phyloP scores from a whole-genome alignment of 2,797 vertebrate genomes.

The Coilia nasus region DNA sequence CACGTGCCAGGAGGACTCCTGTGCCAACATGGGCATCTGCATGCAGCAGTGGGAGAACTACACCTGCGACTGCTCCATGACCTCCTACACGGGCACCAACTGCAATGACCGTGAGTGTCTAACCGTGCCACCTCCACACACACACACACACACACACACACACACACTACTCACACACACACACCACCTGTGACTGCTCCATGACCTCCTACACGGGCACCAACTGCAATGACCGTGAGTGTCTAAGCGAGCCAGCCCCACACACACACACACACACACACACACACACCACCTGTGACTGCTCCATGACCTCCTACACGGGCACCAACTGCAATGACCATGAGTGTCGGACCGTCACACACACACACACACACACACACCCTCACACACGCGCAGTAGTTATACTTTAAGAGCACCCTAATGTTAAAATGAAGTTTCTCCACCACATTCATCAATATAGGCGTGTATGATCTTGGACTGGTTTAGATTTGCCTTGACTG shows the following conservation, averaged over 20 bases:
- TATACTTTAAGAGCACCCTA: not conserved
- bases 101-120: slow-evolving; percentile 95
- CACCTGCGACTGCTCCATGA: slow-evolving; percentile 97
- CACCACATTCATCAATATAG: not conserved
- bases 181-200: slow-evolving; percentile 88
- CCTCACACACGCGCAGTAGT: not conserved
- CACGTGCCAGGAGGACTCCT: slow-evolving; percentile 96
- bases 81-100: slow-evolving; percentile 92
- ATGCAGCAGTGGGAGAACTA: slow-evolving; percentile 99
- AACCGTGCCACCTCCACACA: not conserved
- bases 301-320: slow-evolving; percentile 95
- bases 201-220: slow-evolving; percentile 96
- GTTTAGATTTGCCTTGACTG: not conserved
- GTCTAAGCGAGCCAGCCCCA: not conserved
- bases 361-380: too few relatives aligned
- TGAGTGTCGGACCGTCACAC: slow-evolving; percentile 74
- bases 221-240: slow-evolving; percentile 98
- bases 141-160: too few relatives aligned
- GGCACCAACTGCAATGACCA: slow-evolving; percentile 96
- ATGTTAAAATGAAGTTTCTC: not conserved
- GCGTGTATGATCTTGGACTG: not conserved
- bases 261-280: too few relatives aligned
- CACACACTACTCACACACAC: too few relatives aligned
- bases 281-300: slow-evolving; percentile 82
- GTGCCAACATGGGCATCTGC: slow-evolving; percentile 94